Evolutionary conservation across 2,797 vertebrate genomes (phyloP).

Genomic region (Chrosomus eos): DNA sequence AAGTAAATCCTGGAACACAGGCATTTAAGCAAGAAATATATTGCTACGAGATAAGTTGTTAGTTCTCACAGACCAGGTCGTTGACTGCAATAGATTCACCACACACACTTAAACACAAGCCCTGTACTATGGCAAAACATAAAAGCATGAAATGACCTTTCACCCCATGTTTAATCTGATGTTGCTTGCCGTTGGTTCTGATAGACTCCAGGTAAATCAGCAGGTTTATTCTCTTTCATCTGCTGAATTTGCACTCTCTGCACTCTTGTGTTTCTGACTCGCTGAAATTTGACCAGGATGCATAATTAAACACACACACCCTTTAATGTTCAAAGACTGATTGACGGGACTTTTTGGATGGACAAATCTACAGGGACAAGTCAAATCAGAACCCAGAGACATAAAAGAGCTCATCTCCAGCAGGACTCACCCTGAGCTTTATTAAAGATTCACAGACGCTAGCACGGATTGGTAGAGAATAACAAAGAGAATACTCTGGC

Average conservation of each 20-base stretch:
- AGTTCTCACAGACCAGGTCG: neutral
- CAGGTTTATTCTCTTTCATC: constrained; percentile 42
- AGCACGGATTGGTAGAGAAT: constrained; percentile 1
- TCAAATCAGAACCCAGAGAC: constrained; percentile 54
- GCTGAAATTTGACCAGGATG: constrained; percentile 51
- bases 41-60: neutral
- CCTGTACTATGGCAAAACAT: neutral
- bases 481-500: constrained; percentile 29
- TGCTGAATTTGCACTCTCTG: constrained; percentile 40
- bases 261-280: constrained; percentile 40
- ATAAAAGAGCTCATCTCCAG: constrained; percentile 55
- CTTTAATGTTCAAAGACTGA: constrained; percentile 56
- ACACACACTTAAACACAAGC: neutral
- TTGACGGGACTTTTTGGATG: constrained; percentile 49
- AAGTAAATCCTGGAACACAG: neutral
- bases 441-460: constrained; percentile 53
- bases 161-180: neutral
- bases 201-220: constrained; percentile 16
- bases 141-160: neutral
- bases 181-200: neutral
- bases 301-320: constrained; percentile 55
- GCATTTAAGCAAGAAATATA: neutral
- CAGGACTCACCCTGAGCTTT: constrained; percentile 40
- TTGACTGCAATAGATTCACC: neutral
- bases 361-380: constrained; percentile 54